Evolutionary conservation across 2,797 vertebrate genomes (phyloP), one percentile per base, ranked within the genome.

Genomic region (Coccyzus lansbergi): DNA sequence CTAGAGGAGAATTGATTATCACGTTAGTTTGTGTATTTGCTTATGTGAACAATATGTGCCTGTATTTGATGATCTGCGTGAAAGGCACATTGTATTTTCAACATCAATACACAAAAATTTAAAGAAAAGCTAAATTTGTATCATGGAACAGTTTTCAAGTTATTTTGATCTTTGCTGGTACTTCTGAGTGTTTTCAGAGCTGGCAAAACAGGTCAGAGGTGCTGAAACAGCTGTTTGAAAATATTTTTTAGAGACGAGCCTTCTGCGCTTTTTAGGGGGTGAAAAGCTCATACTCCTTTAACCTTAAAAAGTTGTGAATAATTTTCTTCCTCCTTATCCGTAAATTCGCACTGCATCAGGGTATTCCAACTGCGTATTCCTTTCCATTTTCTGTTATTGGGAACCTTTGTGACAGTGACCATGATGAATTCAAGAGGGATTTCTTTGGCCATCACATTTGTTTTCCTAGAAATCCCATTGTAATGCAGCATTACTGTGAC

Each of bases 341-440:
- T 87, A 71, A 87, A 92, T 80, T 94, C 84, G 51, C 34, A 2
- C 72, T 59, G 69, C 62, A n/a, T 93, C 74, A 84, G 56, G 88
- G 76, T 94, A 91, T 94, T 96, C 82, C 71, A 72, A 3, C 82
- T 69, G 38, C 24, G 72, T 93, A 31, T 55, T 93, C 70, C 31
- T 63, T 92, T 71, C 31, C 29, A 0, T 46, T 56, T 90, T 42
- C 63, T 94, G 58, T 92, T 83, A 91, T 81, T 94, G 68, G 38
- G 55, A 78, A 93, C 95, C 62, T 67, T 80, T 91, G 58, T 88
- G 68, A 63, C 94, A 94, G 93, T 90, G 92, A 36, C 80, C 87
- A 21, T 94, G 91, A 96, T 86, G 91, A 93, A 95, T 95, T 93
- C 91, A 85, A n/a, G 91, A 53, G 83, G 52, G 58, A 87, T 86